phyloP scores from a whole-genome alignment of 1,140 invertebrate species.

The Drosophila ficusphila region DNA sequence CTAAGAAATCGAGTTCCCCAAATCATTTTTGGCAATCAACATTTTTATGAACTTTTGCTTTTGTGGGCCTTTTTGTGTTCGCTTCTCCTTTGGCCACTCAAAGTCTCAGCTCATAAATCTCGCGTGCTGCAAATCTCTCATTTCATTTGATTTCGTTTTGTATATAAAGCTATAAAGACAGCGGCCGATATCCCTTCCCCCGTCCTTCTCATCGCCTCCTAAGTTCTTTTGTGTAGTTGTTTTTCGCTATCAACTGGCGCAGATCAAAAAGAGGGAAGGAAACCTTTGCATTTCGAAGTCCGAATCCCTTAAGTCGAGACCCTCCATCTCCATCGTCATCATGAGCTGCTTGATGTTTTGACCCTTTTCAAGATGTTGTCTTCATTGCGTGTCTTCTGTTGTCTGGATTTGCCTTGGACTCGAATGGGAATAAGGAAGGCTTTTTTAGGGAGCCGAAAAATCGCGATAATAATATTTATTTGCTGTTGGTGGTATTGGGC shows the following conservation, averaged over 20 bases:
- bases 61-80: slow-evolving; percentile 1
- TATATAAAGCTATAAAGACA: slow-evolving; percentile 62
- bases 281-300: slow-evolving; percentile 67
- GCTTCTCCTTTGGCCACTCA: slow-evolving; percentile 26
- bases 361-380: slow-evolving; percentile 82
- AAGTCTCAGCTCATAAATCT: slow-evolving; percentile 76
- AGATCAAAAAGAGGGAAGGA: slow-evolving; percentile 54
- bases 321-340: slow-evolving; percentile 13
- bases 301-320: slow-evolving; percentile 35
- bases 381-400: slow-evolving; percentile 72
- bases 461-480: slow-evolving; percentile 79
- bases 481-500: slow-evolving; percentile 37
- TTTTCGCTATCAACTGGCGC: slow-evolving; percentile 58
- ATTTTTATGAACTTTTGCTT: slow-evolving; percentile 48
- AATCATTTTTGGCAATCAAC: slow-evolving; percentile 40
- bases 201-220: not conserved
- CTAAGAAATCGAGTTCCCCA: slow-evolving; percentile 10
- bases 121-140: slow-evolving; percentile 71
- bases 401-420: slow-evolving; percentile 38
- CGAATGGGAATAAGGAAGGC: slow-evolving; percentile 56
- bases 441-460: slow-evolving; percentile 49
- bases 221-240: slow-evolving; percentile 31
- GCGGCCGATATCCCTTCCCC: slow-evolving; percentile 13
- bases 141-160: slow-evolving; percentile 64
- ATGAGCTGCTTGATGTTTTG: slow-evolving; percentile 69